Conservation (phyloP, 2,888 invertebrate genomes). For the Acrobasis repandana region DNA sequence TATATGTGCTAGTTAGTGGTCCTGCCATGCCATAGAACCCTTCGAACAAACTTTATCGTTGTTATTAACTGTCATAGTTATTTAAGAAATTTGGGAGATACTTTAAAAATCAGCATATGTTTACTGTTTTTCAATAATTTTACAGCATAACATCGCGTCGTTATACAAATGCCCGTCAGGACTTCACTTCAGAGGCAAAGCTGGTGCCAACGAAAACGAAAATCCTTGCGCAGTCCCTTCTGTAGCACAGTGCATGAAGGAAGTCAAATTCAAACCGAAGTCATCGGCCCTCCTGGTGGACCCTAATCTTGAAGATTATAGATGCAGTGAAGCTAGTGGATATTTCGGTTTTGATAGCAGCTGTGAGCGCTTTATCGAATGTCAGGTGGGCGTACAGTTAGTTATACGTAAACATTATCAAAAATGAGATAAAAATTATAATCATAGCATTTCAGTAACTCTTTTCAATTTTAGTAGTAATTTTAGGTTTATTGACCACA, state of each 20-base stretch:
- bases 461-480: too few species aligned
- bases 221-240: slow-evolving; percentile 1
- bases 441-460: too few species aligned
- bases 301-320: neutral
- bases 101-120: too few species aligned
- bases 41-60: too few species aligned
- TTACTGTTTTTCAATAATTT: neutral
- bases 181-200: slow-evolving; percentile 1
- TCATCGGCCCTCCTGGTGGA: neutral
- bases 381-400: neutral
- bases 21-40: too few species aligned
- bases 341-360: neutral
- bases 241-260: neutral
- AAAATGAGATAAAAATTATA: too few species aligned
- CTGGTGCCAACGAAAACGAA: neutral
- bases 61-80: too few species aligned
- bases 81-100: too few species aligned
- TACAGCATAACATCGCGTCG: neutral
- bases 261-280: neutral
- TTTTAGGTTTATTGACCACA: too few species aligned
- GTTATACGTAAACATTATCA: too few species aligned
- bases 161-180: neutral
- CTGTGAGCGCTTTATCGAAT: slow-evolving; percentile 5
- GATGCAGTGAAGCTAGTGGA: neutral
- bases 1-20: too few species aligned